phyloP scores from a whole-genome alignment of 2,113 vertebrate species.

The Gymnobelideus leadbeateri region DNA sequence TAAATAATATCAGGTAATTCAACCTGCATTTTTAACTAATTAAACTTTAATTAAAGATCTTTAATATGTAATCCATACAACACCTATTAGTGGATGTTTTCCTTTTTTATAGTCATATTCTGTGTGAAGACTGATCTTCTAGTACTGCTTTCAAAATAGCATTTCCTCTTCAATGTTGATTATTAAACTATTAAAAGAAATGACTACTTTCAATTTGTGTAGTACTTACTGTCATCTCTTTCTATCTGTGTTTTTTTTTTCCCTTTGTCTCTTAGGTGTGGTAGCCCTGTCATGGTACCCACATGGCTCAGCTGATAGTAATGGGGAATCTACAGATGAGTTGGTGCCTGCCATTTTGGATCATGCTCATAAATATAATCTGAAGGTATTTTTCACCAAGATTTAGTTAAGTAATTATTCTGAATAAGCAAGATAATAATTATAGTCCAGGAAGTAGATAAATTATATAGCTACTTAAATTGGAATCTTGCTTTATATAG shows the following conservation, averaged over 20 bases:
- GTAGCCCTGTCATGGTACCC: constrained; percentile 97
- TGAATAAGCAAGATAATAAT: neutral
- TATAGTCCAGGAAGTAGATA: neutral
- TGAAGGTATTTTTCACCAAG: constrained; percentile 89
- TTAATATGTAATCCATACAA: neutral
- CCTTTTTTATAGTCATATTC: neutral
- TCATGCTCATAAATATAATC: constrained; percentile 92
- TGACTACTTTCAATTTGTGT: neutral
- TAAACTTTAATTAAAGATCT: neutral
- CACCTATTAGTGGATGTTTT: neutral
- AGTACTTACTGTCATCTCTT: neutral
- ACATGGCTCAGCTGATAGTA: constrained; percentile 91
- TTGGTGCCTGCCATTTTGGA: constrained; percentile 93
- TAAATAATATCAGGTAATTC: neutral
- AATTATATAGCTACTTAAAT: constrained; percentile 7
- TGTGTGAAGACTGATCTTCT: neutral
- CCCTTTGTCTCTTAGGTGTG: constrained; percentile 88
- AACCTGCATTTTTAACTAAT: neutral
- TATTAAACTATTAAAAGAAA: neutral
- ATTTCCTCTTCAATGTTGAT: neutral
- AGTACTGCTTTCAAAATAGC: neutral
- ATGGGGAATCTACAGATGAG: constrained; percentile 90
- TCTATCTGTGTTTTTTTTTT: neutral
- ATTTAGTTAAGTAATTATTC: neutral
- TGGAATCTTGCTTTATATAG: constrained; percentile 9